Conservation (phyloP, 1,140 invertebrate genomes). For the Caerostris darwini region DNA sequence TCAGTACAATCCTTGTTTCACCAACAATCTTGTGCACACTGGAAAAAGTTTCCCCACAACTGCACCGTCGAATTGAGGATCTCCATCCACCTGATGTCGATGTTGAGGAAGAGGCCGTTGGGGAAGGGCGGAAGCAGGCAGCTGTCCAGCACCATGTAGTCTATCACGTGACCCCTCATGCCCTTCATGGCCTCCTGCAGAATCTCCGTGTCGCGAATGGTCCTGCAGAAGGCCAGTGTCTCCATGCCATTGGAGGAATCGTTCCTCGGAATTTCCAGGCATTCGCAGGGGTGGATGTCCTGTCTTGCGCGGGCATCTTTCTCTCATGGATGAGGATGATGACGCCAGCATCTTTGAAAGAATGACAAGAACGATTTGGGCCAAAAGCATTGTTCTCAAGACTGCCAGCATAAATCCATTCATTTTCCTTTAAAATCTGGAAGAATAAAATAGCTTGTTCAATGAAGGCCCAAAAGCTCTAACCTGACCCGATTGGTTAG, state of each 20-base stretch:
- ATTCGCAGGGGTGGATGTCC: slow-evolving; percentile 79
- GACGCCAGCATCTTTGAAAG: background rate
- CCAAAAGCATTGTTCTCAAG: background rate
- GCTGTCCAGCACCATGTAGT: slow-evolving; percentile 79
- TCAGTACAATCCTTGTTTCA: background rate
- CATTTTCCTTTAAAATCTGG: background rate
- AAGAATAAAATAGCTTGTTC: background rate
- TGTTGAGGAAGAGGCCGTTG: slow-evolving; percentile 79
- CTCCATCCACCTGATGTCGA: slow-evolving; percentile 79
- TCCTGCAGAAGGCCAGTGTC: slow-evolving; percentile 79
- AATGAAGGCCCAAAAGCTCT: too few species aligned
- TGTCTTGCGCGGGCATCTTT: slow-evolving; percentile 77
- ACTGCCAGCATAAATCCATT: background rate
- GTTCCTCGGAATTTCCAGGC: slow-evolving; percentile 71
- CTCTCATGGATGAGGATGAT: background rate
- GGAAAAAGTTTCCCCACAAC: slow-evolving; percentile 78
- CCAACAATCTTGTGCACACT: slow-evolving; percentile 74
- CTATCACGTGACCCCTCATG: slow-evolving; percentile 78
- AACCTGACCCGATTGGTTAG: too few species aligned
- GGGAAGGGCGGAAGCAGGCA: slow-evolving; percentile 79
- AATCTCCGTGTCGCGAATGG: slow-evolving; percentile 78
- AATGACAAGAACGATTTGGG: background rate
- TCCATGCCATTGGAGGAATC: slow-evolving; percentile 68
- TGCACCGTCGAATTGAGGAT: slow-evolving; percentile 79
- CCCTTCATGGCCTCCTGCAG: slow-evolving; percentile 78